Base-by-base conservation (phyloP, 1,140 invertebrate genomes). In the Parapsyche elsis region DNA sequence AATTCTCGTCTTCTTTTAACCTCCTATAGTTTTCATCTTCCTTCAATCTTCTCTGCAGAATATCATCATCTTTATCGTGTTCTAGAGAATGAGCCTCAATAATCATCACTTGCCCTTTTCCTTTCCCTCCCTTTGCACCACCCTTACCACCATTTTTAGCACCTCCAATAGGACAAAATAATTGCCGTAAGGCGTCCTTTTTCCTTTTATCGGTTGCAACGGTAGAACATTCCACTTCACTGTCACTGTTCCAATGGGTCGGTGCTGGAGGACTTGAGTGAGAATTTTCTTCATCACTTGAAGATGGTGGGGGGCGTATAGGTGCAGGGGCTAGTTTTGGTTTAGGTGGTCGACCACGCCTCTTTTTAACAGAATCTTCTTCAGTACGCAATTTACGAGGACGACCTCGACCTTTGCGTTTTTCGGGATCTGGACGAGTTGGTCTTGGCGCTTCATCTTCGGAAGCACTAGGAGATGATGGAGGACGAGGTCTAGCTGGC, bases 71-170 rank as follows among this genome's bases (percentile, higher is more conserved):
- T 53, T 82, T 81, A 23, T 84, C 77, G 44, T 84, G 79, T 67
- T 84, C 81, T 61, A 82, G 21, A 26, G 82, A 80, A 86, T 85
- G 12, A 85, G 85, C 86, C 81, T 88, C 88, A 46, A 89, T 88
- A 38, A 89, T 87, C 26, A 92, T 91, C 88, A 93, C 83, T 88
- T 93, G 86, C 0, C 89, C 89, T 57, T 91, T 92, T 5, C 91
- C 91, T 81, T 92, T 92, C 0, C 91, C 91, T 0, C 91, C 91
- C 79, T 92, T 92, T 2, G 89, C 91, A 71, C 91, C 91, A 9
- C 90, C 91, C 14, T 91, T 91, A 0, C 91, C 91, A 14, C 92
- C 92, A 78, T 90, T 87, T 82, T 92, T 91, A 0, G 83, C 86
- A 45, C 90, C 90, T 49, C 89, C 88, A 1, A 19, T 7, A n/a